Conservation (phyloP, 1,140 invertebrate species). For the Triops longicaudatus region DNA sequence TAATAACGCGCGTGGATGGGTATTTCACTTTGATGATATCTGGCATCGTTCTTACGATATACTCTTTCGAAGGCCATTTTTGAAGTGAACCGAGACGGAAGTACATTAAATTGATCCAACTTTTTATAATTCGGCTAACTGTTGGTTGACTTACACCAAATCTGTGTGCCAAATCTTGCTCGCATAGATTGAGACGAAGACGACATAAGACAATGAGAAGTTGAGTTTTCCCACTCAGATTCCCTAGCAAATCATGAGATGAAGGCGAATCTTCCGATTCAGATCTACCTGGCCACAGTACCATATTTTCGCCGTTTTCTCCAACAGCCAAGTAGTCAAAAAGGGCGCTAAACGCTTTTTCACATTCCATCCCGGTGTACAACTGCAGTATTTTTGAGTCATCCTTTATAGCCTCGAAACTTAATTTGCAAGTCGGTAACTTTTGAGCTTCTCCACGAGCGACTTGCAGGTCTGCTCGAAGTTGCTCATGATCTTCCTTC, state of each 20-base stretch:
- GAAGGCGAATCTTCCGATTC: background rate
- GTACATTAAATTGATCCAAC: slow-evolving; percentile 17
- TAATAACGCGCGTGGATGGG: slow-evolving; percentile 18
- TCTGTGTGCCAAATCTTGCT: slow-evolving; percentile 16
- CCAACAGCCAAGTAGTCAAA: background rate
- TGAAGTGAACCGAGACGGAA: slow-evolving; percentile 18
- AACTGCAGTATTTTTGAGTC: background rate
- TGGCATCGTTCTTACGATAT: slow-evolving; percentile 2
- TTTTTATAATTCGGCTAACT: slow-evolving; percentile 9
- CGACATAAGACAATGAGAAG: background rate
- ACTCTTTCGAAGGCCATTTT: slow-evolving; percentile 17
- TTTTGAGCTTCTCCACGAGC: too few species aligned
- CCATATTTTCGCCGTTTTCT: background rate
- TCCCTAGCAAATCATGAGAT: background rate
- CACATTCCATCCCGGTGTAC: background rate
- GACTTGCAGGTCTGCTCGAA: too few species aligned
- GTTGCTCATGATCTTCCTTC: too few species aligned
- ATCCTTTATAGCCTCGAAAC: background rate
- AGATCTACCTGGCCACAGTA: background rate
- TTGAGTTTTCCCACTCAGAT: background rate
- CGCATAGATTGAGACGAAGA: background rate
- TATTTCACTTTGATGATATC: background rate
- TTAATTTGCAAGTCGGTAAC: too few species aligned
- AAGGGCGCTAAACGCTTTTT: background rate
- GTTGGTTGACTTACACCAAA: background rate